Conservation (phyloP, 1,140 invertebrate genomes). For the Apis laboriosa region DNA sequence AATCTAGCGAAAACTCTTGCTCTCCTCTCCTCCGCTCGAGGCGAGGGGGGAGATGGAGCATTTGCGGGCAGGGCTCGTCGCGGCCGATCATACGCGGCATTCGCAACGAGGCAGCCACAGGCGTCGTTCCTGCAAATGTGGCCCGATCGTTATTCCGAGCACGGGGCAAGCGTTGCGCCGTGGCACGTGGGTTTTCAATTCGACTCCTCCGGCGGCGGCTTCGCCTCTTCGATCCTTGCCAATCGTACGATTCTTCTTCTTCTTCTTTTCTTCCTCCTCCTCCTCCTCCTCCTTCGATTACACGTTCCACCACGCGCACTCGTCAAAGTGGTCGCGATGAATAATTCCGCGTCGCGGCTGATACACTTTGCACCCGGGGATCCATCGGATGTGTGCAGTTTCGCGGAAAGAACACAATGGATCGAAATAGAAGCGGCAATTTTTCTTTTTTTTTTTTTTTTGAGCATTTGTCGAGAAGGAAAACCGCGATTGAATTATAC, state of each 20-base stretch:
- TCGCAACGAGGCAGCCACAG: slow-evolving; percentile 46
- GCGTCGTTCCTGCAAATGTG: slow-evolving; percentile 55
- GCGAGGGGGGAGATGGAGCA: not conserved
- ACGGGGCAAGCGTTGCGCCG: slow-evolving; percentile 55
- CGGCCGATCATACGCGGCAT: slow-evolving; percentile 42
- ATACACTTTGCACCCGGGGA: slow-evolving; percentile 23
- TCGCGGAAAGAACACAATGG: not conserved
- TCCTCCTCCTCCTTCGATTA: slow-evolving; percentile 2
- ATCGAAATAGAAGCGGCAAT: too few species aligned
- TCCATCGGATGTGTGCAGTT: not conserved
- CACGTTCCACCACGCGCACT: not conserved
- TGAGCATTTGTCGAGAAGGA: too few species aligned
- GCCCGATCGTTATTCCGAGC: slow-evolving; percentile 52
- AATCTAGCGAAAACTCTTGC: too few species aligned
- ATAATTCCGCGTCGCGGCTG: slow-evolving; percentile 31
- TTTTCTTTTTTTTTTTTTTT: too few species aligned
- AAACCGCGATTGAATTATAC: slow-evolving; percentile 3
- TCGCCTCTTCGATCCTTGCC: slow-evolving; percentile 9
- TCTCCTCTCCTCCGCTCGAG: too few species aligned
- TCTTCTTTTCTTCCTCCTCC: slow-evolving; percentile 1
- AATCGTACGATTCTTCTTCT: slow-evolving; percentile 7
- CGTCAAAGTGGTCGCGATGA: slow-evolving; percentile 7
- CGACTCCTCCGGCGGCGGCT: slow-evolving; percentile 29
- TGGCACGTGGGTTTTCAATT: slow-evolving; percentile 67
- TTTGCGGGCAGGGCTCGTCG: slow-evolving; percentile 38